These are phyloP conservation scores for Hetaerina titia DNA, from an alignment of 2,888 invertebrate genomes.

Conservation along the genomic window DNA sequence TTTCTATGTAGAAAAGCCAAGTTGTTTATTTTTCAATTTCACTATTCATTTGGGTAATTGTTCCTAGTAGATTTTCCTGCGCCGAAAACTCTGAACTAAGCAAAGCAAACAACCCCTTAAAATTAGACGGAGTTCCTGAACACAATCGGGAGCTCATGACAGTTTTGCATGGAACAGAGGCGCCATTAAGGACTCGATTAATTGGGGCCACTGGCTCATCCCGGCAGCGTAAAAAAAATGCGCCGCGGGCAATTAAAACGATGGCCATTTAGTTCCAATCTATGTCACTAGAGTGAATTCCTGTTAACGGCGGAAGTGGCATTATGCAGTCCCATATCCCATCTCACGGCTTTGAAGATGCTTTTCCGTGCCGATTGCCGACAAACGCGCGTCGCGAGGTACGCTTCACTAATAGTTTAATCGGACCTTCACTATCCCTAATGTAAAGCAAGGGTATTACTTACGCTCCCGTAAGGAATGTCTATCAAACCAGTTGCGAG, in stretches of 20 bases:
- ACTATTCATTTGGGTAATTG: too few relatives aligned
- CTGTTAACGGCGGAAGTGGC: constrained; percentile 44
- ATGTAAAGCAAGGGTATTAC: constrained; percentile 17
- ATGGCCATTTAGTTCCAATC: constrained; percentile 33
- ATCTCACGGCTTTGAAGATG: neutral
- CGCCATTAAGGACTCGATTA: neutral
- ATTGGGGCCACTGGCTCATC: constrained; percentile 54
- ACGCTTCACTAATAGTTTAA: neutral
- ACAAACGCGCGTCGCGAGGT: neutral
- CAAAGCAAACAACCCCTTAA: neutral
- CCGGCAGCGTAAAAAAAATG: neutral
- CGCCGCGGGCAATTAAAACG: constrained; percentile 24
- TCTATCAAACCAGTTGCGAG: neutral
- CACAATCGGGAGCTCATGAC: neutral
- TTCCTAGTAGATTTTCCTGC: too few relatives aligned
- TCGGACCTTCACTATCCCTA: neutral
- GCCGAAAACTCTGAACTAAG: too few relatives aligned
- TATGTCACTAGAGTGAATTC: constrained; percentile 45
- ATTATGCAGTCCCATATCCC: constrained; percentile 17
- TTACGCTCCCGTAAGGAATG: neutral
- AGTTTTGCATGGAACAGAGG: neutral
- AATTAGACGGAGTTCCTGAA: neutral
- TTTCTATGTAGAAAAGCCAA: too few relatives aligned
- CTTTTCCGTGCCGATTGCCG: neutral
- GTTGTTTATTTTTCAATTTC: too few relatives aligned